phyloP scores from a whole-genome alignment of 1,140 invertebrate species.

The Drosophila kikkawai region DNA sequence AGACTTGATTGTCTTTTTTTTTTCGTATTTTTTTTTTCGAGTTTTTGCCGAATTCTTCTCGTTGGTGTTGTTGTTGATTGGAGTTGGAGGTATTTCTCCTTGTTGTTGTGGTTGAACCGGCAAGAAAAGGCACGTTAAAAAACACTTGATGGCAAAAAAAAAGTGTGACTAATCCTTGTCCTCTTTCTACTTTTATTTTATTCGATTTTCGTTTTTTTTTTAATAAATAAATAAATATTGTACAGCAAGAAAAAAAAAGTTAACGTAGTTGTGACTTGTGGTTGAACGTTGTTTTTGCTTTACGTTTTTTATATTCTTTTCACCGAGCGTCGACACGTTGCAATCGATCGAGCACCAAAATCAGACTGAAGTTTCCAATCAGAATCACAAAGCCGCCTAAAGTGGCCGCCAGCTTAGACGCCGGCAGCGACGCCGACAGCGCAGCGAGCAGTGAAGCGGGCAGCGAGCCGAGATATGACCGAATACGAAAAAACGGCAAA shows the following conservation, averaged over 20 bases:
- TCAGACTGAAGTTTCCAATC: conserved; percentile 84
- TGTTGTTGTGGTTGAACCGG: conserved; percentile 45
- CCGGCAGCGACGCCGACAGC: conserved; percentile 23
- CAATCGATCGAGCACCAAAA: conserved; percentile 85
- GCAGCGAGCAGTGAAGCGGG: conserved; percentile 33
- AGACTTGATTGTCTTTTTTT: background rate
- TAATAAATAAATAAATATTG: conserved; percentile 47
- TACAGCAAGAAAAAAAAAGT: conserved; percentile 39
- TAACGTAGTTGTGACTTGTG: conserved; percentile 27
- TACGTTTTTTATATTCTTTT: conserved; percentile 2
- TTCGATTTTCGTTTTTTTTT: conserved; percentile 12
- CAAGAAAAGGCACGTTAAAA: conserved; percentile 48
- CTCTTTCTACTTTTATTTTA: conserved; percentile 25
- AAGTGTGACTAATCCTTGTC: conserved; percentile 68
- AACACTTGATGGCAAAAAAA: conserved; percentile 33
- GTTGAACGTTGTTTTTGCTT: conserved; percentile 25
- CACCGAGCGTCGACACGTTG: conserved; percentile 80
- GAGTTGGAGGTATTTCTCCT: conserved; percentile 9
- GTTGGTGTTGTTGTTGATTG: conserved; percentile 16
- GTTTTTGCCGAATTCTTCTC: conserved; percentile 31
- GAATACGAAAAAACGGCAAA: conserved; percentile 66
- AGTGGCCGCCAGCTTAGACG: conserved; percentile 71
- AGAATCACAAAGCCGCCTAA: conserved; percentile 80
- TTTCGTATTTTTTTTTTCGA: background rate
- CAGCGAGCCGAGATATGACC: conserved; percentile 72